Percentiles rank a stretch among this genome's conserved stretches.
Conservation (phyloP, 1,140 invertebrate species). For the Zaprionus ornatus region DNA sequence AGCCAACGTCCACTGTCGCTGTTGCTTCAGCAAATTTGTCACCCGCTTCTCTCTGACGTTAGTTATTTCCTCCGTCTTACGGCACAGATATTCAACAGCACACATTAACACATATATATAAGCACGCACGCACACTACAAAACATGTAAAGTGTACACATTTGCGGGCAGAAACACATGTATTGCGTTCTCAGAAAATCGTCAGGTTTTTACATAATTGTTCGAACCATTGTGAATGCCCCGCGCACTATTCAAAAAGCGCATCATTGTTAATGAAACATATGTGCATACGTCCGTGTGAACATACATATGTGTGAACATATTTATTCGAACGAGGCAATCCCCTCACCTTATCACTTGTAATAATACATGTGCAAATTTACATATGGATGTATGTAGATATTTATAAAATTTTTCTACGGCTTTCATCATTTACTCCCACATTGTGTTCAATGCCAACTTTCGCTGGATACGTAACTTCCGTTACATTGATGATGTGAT, state of each 20-base stretch:
- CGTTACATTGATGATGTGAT: neutral
- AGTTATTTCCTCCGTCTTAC: slow-evolving; percentile 51
- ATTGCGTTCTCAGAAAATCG: slow-evolving; percentile 46
- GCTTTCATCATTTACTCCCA: neutral
- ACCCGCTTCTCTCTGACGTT: slow-evolving; percentile 62
- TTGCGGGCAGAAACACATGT: slow-evolving; percentile 5
- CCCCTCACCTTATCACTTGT: neutral
- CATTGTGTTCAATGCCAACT: neutral
- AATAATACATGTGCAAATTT: neutral
- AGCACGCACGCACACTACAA: slow-evolving; percentile 11
- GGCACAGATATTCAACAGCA: slow-evolving; percentile 8
- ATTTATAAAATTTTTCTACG: neutral
- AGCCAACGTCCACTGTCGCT: slow-evolving; percentile 45
- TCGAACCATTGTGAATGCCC: slow-evolving; percentile 28
- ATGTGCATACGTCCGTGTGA: neutral
- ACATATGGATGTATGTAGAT: too few relatives aligned
- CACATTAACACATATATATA: neutral
- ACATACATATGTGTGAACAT: neutral
- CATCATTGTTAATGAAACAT: neutral
- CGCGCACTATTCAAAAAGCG: slow-evolving; percentile 34
- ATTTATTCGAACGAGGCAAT: neutral
- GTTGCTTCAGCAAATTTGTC: slow-evolving; percentile 68
- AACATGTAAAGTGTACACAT: slow-evolving; percentile 23
- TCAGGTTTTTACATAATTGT: slow-evolving; percentile 69
- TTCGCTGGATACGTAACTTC: neutral